Conservation (phyloP, 2,888 invertebrate species). For the Papilio elwesi region DNA sequence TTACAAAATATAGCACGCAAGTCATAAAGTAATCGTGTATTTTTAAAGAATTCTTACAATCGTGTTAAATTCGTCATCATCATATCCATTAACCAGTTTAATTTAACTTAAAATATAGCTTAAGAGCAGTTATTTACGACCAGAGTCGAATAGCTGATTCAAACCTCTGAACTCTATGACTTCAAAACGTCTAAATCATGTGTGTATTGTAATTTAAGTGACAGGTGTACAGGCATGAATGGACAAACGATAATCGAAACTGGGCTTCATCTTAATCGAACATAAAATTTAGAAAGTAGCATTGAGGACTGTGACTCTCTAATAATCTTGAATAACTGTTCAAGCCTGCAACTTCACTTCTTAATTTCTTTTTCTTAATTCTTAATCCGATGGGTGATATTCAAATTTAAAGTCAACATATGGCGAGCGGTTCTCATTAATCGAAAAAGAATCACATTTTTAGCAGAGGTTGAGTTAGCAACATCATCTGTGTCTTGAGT, state of each 20-base stretch:
- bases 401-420: too few species aligned
- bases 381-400: too few species aligned
- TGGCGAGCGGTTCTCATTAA: too few species aligned
- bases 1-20: too few species aligned
- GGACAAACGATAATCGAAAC: background rate
- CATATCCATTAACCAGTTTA: background rate
- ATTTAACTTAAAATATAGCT: background rate
- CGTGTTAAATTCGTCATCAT: background rate
- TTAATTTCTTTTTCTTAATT: too few species aligned
- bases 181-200: conserved; percentile 1
- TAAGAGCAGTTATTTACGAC: conserved; percentile 1
- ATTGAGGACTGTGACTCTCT: background rate
- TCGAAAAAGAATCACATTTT: too few species aligned
- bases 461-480: too few species aligned
- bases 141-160: background rate
- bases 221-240: background rate
- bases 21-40: too few species aligned
- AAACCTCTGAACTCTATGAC: background rate
- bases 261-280: background rate
- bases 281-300: conserved; percentile 1
- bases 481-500: too few species aligned
- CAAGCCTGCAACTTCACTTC: too few species aligned
- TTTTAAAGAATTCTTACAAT: background rate
- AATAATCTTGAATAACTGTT: too few species aligned
- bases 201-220: background rate